These are phyloP conservation scores for Patella ulyssiponensis DNA, from an alignment of 2,888 invertebrate species.

Conservation along the genomic window DNA sequence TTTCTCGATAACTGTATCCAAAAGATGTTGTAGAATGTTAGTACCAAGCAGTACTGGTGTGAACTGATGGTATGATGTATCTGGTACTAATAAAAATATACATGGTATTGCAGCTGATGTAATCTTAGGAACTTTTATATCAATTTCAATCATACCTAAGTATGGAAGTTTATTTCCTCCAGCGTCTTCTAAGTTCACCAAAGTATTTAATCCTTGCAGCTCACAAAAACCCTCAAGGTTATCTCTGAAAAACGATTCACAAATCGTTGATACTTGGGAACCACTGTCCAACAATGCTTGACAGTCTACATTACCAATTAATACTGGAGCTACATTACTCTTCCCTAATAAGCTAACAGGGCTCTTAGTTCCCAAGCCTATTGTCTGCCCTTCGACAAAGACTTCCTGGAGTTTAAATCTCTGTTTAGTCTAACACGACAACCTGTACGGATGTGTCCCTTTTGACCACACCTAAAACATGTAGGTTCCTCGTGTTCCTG, in stretches of 20 bases:
- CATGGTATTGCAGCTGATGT: not conserved
- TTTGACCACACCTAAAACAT: not conserved
- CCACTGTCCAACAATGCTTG: constrained; percentile 12
- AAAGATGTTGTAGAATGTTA: not conserved
- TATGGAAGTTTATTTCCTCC: too few relatives aligned
- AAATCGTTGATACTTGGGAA: not conserved
- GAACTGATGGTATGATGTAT: not conserved
- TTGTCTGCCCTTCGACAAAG: not conserved
- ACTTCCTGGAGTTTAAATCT: not conserved
- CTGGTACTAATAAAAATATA: not conserved
- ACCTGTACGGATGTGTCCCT: too few relatives aligned
- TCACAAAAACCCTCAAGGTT: not conserved
- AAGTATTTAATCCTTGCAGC: too few relatives aligned
- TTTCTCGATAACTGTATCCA: not conserved
- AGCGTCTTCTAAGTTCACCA: too few relatives aligned
- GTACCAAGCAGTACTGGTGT: not conserved
- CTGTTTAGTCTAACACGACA: not conserved
- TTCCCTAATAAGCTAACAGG: not conserved
- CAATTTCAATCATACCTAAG: too few relatives aligned
- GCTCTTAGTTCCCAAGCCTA: not conserved
- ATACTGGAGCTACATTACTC: not conserved
- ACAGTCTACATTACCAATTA: not conserved
- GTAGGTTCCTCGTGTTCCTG: not conserved
- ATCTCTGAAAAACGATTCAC: too few relatives aligned
- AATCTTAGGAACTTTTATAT: not conserved